phyloP scores from a whole-genome alignment of 2,113 vertebrate species.

The Sturnira hondurensis region DNA sequence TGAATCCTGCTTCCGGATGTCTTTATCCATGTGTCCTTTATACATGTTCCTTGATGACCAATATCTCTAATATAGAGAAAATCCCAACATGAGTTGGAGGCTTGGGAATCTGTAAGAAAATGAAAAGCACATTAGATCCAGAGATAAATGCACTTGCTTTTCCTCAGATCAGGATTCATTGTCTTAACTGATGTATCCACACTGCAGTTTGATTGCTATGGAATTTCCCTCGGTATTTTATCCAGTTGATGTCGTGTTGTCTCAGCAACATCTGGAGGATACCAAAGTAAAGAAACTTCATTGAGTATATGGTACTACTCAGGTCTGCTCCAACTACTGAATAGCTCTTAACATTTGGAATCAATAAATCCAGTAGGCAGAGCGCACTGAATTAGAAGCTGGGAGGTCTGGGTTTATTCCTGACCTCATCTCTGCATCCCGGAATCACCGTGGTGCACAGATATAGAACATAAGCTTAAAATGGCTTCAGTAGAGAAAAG shows the following conservation, averaged over 20 bases:
- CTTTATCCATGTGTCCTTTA: too few species aligned
- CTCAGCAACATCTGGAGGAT: background rate
- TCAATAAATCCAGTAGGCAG: background rate
- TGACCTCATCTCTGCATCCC: background rate
- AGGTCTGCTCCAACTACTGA: background rate
- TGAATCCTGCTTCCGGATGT: too few species aligned
- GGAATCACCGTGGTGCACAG: background rate
- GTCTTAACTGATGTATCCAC: background rate
- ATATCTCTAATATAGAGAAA: background rate
- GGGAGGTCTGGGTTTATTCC: background rate
- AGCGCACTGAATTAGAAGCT: background rate
- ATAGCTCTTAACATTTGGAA: background rate
- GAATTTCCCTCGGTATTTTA: background rate
- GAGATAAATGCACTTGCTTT: background rate
- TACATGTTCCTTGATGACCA: background rate
- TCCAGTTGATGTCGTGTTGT: background rate
- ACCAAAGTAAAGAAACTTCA: background rate
- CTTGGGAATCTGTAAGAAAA: background rate
- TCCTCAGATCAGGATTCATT: background rate
- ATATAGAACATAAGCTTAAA: background rate
- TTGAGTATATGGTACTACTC: background rate
- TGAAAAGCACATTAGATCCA: background rate
- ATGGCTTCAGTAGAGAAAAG: background rate
- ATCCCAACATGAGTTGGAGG: rapidly evolving
- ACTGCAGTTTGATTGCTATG: background rate